phyloP scores from a whole-genome alignment of 2,888 invertebrate species.

The Dicranocentrus wangi region DNA sequence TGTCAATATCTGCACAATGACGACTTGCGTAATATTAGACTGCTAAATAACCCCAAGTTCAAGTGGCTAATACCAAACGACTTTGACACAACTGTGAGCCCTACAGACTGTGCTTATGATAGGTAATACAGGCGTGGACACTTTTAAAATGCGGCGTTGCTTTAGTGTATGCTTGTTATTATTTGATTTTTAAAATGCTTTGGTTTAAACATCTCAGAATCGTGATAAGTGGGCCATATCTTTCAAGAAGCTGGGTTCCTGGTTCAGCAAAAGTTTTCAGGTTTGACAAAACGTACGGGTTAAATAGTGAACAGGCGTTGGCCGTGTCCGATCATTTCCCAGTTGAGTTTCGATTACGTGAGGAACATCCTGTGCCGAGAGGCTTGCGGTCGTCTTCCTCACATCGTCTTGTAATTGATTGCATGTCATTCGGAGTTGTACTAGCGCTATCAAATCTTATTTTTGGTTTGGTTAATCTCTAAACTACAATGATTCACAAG shows the following conservation, averaged over 20 bases:
- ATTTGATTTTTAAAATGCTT: background rate
- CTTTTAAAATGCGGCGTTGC: background rate
- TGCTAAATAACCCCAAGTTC: conserved; percentile 50
- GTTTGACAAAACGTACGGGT: conserved; percentile 45
- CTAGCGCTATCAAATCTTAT: no score
- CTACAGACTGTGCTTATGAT: conserved; percentile 66
- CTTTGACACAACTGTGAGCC: conserved; percentile 62
- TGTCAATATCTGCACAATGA: conserved; percentile 62
- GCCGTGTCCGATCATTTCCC: conserved; percentile 66
- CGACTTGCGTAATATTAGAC: conserved; percentile 43
- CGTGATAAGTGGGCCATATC: conserved; percentile 53
- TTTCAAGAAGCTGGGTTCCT: conserved; percentile 16
- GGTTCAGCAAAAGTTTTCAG: conserved; percentile 37
- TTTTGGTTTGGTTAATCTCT: no score
- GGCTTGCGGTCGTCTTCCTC: no score
- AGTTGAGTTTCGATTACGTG: conserved; percentile 52
- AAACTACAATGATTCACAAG: no score
- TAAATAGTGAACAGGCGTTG: conserved; percentile 45
- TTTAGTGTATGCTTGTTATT: background rate
- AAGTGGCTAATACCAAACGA: conserved; percentile 61
- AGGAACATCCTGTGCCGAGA: background rate
- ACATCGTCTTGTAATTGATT: no score
- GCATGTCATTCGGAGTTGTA: no score
- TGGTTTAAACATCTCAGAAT: conserved; percentile 34
- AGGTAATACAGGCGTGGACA: conserved; percentile 36